Evolutionary conservation across 2,797 vertebrate species (phyloP).

Genomic region (Anolis apletophallus): DNA sequence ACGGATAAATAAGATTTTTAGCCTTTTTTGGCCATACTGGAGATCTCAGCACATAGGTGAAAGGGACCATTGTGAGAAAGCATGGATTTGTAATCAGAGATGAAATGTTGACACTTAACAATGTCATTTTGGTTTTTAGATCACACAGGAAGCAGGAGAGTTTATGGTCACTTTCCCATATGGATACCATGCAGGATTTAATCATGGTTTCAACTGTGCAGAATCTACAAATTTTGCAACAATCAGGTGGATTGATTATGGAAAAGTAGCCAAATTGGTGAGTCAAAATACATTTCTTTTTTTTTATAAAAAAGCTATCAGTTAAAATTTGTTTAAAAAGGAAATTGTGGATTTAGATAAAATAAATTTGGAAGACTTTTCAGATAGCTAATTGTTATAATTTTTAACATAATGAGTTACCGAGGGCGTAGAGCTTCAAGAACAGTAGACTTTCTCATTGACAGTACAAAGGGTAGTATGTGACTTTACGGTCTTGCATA

Average conservation of each 20-base stretch:
- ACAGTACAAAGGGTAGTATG: background rate
- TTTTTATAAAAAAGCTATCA: conserved; percentile 1
- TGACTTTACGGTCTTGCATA: background rate
- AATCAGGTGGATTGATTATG: conserved; percentile 96
- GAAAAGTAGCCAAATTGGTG: conserved; percentile 95
- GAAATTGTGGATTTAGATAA: background rate
- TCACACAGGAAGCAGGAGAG: conserved; percentile 96
- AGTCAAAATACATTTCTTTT: conserved; percentile 58
- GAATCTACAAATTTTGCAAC: conserved; percentile 98
- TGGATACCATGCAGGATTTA: conserved; percentile 97
- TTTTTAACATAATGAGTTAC: conserved; percentile 10
- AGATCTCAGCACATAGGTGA: background rate
- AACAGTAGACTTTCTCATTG: background rate
- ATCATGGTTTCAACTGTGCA: conserved; percentile 97
- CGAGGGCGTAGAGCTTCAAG: background rate
- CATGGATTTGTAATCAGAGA: background rate
- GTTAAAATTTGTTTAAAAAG: background rate
- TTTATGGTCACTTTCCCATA: conserved; percentile 98
- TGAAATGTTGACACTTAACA: background rate
- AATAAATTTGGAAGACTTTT: conserved; percentile 22
- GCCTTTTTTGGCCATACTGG: background rate
- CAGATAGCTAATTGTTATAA: background rate
- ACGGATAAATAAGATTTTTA: too few species aligned
- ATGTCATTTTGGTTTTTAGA: conserved; percentile 72
- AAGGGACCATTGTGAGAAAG: background rate